Base-by-base conservation (phyloP, 2,888 invertebrate genomes). In the Punctoribates punctum region DNA sequence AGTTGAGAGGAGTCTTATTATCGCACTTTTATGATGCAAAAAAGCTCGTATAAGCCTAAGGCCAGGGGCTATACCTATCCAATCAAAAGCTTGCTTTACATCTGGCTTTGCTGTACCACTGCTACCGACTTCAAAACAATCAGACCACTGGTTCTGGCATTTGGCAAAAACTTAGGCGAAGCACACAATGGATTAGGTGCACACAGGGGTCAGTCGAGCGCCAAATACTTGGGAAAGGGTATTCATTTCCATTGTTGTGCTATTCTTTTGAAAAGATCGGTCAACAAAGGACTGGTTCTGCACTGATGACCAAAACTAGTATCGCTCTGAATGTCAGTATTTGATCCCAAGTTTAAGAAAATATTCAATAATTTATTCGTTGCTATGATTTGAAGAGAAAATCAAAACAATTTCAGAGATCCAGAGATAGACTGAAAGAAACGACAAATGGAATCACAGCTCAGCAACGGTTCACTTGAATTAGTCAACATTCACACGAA, bases 21-120 rank as follows among this genome's bases (percentile, higher is more conserved):
- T 54, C 54, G 23, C 54, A 54, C 54, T 20, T 54, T 54, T 54
- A 54, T 54, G 54, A 54, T 54, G 54, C 54, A 54, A 54, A 54
- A n/a, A 54, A 54, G 20, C 5, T 54, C 23, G 54, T 23, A 20
- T 54, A 20, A 54, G 54, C 54, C 23, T 54, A 54, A 54, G 54
- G 54, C 20, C 54, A 54, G n/a, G 5, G 54, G 20, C 54, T 54
- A 54, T 54, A 54, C 54, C 54, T 54, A 60, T 25, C 60, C 60
- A 60, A 60, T 25, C 25, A 23, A 9, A 25, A 9, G 25, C 20
- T 60, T 9, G 27, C n/a, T 27, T 23, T 27, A 60, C 25, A 23
- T 60, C 60, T 60, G 60, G 60, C 25, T 60, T 27, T 51, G 48
- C 13, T 20, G n/a, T 20, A 51, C 23, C 60, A 60, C 0, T 27